Evolutionary conservation across 2,888 invertebrate species (phyloP).

Genomic region (Trissolcus brochymenae): DNA sequence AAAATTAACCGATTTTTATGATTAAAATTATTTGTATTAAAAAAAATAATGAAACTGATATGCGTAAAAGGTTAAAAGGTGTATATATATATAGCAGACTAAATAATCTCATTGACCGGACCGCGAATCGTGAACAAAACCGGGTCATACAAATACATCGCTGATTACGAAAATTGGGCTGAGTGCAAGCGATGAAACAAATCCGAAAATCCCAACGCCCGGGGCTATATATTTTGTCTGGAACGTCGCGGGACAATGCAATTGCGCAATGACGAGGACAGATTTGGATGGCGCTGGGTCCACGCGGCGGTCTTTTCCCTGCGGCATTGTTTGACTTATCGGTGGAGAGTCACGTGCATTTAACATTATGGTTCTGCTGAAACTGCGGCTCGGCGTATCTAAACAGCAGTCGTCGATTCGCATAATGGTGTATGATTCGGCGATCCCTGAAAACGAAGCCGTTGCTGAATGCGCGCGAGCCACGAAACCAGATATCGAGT

Average conservation of each 20-base stretch:
- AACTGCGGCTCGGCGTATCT: constrained; percentile 75
- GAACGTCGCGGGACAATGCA: constrained; percentile 21
- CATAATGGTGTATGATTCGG: constrained; percentile 49
- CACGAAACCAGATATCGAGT: constrained; percentile 71
- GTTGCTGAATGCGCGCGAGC: constrained; percentile 55
- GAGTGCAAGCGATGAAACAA: constrained; percentile 29
- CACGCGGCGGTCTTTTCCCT: constrained; percentile 10
- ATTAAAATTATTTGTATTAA: too few relatives aligned
- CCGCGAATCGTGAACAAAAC: constrained; percentile 9
- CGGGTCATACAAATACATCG: constrained; percentile 38
- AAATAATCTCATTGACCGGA: too few relatives aligned
- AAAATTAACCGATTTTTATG: too few relatives aligned
- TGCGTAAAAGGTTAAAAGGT: too few relatives aligned
- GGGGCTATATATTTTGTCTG: constrained; percentile 17
- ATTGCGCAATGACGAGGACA: constrained; percentile 24
- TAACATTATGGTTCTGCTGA: constrained; percentile 72
- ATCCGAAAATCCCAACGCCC: constrained; percentile 7
- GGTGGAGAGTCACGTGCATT: constrained; percentile 70
- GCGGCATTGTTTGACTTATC: constrained; percentile 73
- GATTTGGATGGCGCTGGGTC: constrained; percentile 17
- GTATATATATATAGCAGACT: too few relatives aligned
- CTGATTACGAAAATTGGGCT: constrained; percentile 40
- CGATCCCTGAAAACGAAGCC: constrained; percentile 59
- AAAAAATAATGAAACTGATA: too few relatives aligned
- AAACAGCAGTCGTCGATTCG: constrained; percentile 67